Evolutionary conservation across 2,888 invertebrate genomes (phyloP), one percentile per base, ranked within the genome.

Genomic region (Eupithecia dodoneata): DNA sequence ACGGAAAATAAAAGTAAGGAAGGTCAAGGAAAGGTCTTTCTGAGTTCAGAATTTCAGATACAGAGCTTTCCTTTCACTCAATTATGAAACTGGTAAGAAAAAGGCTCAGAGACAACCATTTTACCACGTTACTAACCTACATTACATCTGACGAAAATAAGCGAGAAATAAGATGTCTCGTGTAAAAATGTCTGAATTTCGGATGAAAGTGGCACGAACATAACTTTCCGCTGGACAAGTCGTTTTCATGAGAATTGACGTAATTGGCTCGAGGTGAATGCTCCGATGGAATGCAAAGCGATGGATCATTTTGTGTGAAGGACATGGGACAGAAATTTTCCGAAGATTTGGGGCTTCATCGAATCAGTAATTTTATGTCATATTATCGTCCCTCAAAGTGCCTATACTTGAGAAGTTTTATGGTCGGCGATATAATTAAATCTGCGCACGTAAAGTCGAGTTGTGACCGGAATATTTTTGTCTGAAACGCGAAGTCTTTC

Each of bases 381-480:
- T 86, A 80, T 80, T 79, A 87, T 86, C 87, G 85, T 77, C 80
- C 71, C 52, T 74, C 78, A 85, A 86, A 85, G 84, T 84, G 84
- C 81, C 84, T 84, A 84, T 88, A 12, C 47, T 86, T 87, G 80
- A 79, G 83, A 79, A 83, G 82, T 84, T 69, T 72, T 84, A 86
- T 79, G 77, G 84, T 30, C 47, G 83, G 83, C 80, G 84, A 87
- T 84, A 87, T 84, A 83, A 83, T 86, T 87, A 87, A 90, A 87
- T 89, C 88, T 85, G 85, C 82, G 85, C 87, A 87, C 89, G 88
- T 87, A 86, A 84, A 84, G 81, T 79, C 82, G 77, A 80, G 84
- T 87, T 87, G 89, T 84, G 88, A 85, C 78, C 79, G 76, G 88
- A 89, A 90, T 90, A 74, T 70, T 74, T 70, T 74, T 72, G 52